These are phyloP conservation scores for Pemphigus obesinymphae DNA, from an alignment of 1,140 invertebrate species.

Conservation along the genomic window DNA sequence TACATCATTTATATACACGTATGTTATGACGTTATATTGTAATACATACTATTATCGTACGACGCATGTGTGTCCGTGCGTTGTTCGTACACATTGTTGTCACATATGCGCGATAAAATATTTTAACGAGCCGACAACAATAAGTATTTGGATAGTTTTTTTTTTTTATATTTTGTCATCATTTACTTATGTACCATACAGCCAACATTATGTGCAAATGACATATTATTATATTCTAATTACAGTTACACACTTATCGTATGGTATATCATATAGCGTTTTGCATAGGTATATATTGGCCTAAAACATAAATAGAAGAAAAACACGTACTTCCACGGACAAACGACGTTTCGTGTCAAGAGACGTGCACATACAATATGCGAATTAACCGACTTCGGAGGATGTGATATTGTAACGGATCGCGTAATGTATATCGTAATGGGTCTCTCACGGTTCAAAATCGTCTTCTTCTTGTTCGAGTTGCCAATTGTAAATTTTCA, in stretches of 20 bases:
- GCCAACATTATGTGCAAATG: background rate
- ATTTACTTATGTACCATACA: too few species aligned
- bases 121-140: constrained; percentile 1
- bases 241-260: background rate
- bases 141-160: background rate
- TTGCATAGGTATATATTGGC: background rate
- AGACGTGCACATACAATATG: background rate
- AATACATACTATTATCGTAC: too few species aligned
- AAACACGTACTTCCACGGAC: background rate
- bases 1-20: too few species aligned
- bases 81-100: background rate
- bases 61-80: background rate
- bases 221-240: background rate
- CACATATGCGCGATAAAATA: background rate
- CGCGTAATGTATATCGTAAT: too few species aligned
- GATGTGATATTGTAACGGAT: background rate
- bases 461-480: too few species aligned
- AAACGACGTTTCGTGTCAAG: background rate
- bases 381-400: background rate
- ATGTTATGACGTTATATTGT: too few species aligned
- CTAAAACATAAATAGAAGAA: constrained; percentile 2
- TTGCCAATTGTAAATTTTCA: too few species aligned
- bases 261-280: background rate
- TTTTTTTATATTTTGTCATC: background rate
- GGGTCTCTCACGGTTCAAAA: too few species aligned